Conservation (phyloP, 2,797 vertebrate species). For the Sebastes minor region DNA sequence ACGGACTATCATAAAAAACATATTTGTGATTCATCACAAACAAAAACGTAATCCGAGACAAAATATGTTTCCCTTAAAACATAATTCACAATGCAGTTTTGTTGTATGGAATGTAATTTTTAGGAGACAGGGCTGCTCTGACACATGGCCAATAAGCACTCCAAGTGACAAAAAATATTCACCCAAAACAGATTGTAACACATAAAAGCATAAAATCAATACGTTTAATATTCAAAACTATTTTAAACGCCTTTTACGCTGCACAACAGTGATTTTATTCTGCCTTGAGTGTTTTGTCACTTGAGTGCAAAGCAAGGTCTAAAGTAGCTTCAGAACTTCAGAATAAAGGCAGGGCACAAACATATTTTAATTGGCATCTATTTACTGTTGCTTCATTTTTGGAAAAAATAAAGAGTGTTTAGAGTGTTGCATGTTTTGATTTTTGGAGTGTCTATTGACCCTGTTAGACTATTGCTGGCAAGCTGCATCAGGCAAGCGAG, state of each 20-base stretch:
- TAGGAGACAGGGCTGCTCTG: too few relatives aligned
- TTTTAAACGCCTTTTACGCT: background rate
- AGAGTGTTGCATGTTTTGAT: background rate
- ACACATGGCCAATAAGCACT: background rate
- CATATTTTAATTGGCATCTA: background rate
- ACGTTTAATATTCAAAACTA: too few relatives aligned
- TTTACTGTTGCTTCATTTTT: background rate
- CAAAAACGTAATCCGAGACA: background rate
- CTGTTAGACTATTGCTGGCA: background rate
- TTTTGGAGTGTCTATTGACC: background rate
- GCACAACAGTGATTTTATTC: background rate
- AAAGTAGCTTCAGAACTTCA: background rate
- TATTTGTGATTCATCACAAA: fast-evolving
- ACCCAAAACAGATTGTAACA: background rate
- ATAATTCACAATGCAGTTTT: fast-evolving
- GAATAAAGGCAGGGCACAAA: background rate
- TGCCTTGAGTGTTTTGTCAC: background rate
- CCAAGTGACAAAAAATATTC: background rate
- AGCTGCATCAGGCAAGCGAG: background rate
- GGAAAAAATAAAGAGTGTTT: background rate
- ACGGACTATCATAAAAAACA: too few relatives aligned
- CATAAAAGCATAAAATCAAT: background rate
- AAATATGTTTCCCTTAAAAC: background rate
- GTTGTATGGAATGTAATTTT: too few relatives aligned
- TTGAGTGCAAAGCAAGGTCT: background rate